Base-by-base conservation (phyloP, 2,888 invertebrate species). In the Cheilosia pagana region DNA sequence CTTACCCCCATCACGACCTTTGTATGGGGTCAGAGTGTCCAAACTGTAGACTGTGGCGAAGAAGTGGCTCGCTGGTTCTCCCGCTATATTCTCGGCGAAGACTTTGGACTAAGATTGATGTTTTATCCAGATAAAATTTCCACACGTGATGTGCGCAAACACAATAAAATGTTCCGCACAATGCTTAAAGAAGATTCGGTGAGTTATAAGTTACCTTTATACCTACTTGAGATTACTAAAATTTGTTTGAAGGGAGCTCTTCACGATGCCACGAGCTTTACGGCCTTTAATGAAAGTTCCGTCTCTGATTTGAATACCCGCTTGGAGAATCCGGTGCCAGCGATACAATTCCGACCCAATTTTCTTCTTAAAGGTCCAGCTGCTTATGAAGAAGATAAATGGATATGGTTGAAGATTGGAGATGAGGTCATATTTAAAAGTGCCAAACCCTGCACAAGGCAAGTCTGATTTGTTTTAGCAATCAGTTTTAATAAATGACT, bases 51-150 rank as follows among this genome's bases (percentile, higher is more conserved):
- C 89, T 96, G 96, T 90, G 96, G 96, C 0, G 94, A 94, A 87
- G 94, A 94, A 87, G 94, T 93, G 1, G 94, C 95, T 4, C 93
- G 94, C 70, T 96, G 96, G 96, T 91, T 96, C 87, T 94, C 95
- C 3, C 93, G 92, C 68, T 92, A 93, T 87, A 88, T 94, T 62
- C 90, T 93, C 53, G 92, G 92, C 65, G 92, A 93, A 53, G 90
- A 93, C 55, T 89, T 88, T 3, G 93, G 92, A 14, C 92, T 93
- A 67, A 92, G 94, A 50, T 89, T 95, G 70, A 94, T 93, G 28
- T 94, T 94, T 88, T 94, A 94, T 89, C 94, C 94, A 2, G 86
- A 90, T 67, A 88, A 90, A 28, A 72, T 88, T 70, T 89, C 92
- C 10, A 86, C 88, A 3, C 89, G 92, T 10, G 89, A 90, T 35